phyloP scores from a whole-genome alignment of 2,888 invertebrate genomes.

The Belgica antarctica region DNA sequence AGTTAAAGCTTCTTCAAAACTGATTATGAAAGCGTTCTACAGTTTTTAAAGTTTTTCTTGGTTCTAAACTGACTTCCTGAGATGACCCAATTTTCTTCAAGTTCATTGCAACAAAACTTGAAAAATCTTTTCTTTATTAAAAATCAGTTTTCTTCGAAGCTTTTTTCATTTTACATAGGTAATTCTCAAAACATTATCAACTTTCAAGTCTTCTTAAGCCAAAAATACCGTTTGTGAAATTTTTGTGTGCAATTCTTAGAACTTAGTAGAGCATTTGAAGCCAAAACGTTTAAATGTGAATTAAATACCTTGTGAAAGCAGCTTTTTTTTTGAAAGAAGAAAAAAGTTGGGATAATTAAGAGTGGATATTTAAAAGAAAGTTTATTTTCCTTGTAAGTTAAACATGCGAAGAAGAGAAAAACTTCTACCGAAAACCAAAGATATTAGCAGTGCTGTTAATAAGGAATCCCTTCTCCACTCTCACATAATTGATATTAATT shows the following conservation, averaged over 20 bases:
- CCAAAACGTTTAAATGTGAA: constrained; percentile 8
- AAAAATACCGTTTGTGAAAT: too few relatives aligned
- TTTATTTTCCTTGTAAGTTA: constrained; percentile 3
- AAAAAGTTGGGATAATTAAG: not conserved
- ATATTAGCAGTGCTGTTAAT: not conserved
- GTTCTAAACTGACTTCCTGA: not conserved
- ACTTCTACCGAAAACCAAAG: not conserved
- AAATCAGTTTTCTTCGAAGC: too few relatives aligned
- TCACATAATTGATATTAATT: constrained; percentile 23
- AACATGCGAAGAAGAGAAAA: not conserved
- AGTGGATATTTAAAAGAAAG: too few relatives aligned
- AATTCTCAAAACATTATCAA: too few relatives aligned
- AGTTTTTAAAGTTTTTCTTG: too few relatives aligned
- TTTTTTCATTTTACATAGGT: too few relatives aligned
- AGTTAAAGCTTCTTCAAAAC: too few relatives aligned
- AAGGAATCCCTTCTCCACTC: not conserved
- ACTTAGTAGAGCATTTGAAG: not conserved
- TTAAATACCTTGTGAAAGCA: not conserved
- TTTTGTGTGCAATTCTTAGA: constrained; percentile 31
- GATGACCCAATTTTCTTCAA: not conserved
- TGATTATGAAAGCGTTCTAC: too few relatives aligned
- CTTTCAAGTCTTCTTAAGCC: too few relatives aligned
- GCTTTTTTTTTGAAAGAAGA: not conserved
- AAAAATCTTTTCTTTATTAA: too few relatives aligned
- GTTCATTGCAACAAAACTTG: too few relatives aligned